Evolutionary conservation across 2,113 vertebrate species (phyloP), one percentile per base, ranked within the genome.

Genomic region (Malurus cyaneus): DNA sequence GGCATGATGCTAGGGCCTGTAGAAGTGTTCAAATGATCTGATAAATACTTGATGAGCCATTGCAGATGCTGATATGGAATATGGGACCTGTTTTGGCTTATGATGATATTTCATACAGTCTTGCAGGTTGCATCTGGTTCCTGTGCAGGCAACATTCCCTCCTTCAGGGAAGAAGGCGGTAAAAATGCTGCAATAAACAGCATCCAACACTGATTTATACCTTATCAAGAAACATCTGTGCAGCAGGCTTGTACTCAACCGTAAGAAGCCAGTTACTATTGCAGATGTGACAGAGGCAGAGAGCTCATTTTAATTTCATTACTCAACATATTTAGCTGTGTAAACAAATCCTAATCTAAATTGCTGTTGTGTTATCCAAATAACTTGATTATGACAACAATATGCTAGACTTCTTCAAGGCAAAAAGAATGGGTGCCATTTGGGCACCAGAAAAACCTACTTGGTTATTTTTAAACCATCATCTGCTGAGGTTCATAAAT

Each of bases 11-110:
- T 92, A 73, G 66, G 84, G 80, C 92, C 84, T 74, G 46, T 81
- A 61, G 80, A 80, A 86, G 49, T 32, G 56, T 62, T 67, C 44
- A 44, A 36, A 81, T 32, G 53, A 61, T 52, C 52, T 92, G 72
- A 93, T 97, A 92, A 97, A 97, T 96, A 92, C 88, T 97, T 97
- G 94, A 97, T 97, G 94, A 97, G 78, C 56, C 36, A 42, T 44
- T 53, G 93, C 93, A 86, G 72, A 92, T 90, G 49, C 82, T 88
- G 72, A 88, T 93, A 42, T 1, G 36, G 86, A 93, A 88, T 92
- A 36, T 71, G 80, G 65, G 86, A 89, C 57, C 53, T 65, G 36
- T 6, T 97, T 88, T 84, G 79, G 41, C 80, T 90, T 91, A 47
- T 77, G 52, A 25, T 25, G 50, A 26, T 81, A 53, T 94, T 92